These are phyloP conservation scores for Pseudorhombus dupliciocellatus DNA, from an alignment of 2,113 vertebrate species.

Conservation along the genomic window DNA sequence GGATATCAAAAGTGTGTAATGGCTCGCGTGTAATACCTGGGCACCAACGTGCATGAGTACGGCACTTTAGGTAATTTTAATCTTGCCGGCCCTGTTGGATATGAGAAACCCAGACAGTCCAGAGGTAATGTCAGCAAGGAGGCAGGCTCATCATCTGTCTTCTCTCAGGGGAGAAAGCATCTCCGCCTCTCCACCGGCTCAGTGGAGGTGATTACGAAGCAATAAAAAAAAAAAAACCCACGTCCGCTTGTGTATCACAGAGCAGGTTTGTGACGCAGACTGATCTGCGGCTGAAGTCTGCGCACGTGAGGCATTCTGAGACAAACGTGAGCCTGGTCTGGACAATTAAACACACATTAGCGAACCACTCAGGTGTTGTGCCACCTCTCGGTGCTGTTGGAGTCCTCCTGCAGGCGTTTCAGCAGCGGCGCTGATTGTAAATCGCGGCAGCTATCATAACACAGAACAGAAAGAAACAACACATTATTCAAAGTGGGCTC, in stretches of 20 bases:
- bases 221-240: constrained; percentile 64
- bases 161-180: constrained; percentile 26
- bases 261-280: constrained; percentile 28
- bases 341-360: constrained; percentile 66
- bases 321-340: constrained; percentile 31
- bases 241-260: constrained; percentile 43
- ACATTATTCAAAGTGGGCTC: constrained; percentile 36
- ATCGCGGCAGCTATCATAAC: constrained; percentile 22
- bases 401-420: constrained; percentile 29
- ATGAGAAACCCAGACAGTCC: constrained; percentile 14
- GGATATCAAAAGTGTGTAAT: constrained; percentile 15
- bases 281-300: constrained; percentile 24
- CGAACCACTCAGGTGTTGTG: constrained; percentile 42
- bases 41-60: not conserved
- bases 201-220: constrained; percentile 51
- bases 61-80: constrained; percentile 42
- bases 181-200: constrained; percentile 21
- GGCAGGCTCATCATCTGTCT: constrained; percentile 15
- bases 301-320: constrained; percentile 7
- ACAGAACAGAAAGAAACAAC: constrained; percentile 10
- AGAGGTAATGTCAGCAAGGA: constrained; percentile 22
- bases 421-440: constrained; percentile 18
- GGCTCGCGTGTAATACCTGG: constrained; percentile 4
- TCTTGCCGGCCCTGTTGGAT: constrained; percentile 14
- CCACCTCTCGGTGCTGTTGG: constrained; percentile 7